Evolutionary conservation across 2,113 vertebrate species (phyloP), one percentile per base, ranked within the genome.

Genomic region (Polyodon spathula): DNA sequence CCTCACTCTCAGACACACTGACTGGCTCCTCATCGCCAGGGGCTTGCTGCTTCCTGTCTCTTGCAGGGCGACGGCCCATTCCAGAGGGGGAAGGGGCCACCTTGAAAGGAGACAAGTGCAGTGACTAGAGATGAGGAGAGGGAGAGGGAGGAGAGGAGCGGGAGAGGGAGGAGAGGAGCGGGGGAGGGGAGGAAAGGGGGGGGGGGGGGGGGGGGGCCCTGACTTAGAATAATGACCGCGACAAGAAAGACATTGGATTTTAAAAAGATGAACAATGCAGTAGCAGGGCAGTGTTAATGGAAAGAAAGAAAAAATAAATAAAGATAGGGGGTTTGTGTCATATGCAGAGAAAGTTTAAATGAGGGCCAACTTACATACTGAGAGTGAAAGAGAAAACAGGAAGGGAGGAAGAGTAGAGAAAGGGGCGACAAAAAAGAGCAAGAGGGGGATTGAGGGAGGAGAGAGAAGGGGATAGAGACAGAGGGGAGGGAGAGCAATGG

Each of bases 41-140:
- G 40, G 77, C 62, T 2, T 81, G 75, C 53, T 78, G 56, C 4
- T 78, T 73, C 1, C 76, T 72, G 54, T 81, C 82, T 59, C 83
- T 88, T 16, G 83, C 83, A 41, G 72, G 57, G 15, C 83, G 81
- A 61, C 69, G 75, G 71, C 73, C 81, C 39, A 83, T 66, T 4
- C 80, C 62, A 8, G 83, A 75, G 66, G 84, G 80, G 73, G 77
- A 82, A 78, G 73, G 84, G 8, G 39, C 71, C 54, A 74, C 63
- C 78, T 84, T 70, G 55, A 68, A 76, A 71, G 88, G 82, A 84
- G 83, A 90, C 76, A 89, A 87, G 84, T 83, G 86, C 77, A 85
- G 83, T 81, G 87, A 83, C 86, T 89, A 83, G 78, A 83, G 81
- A 41, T 5, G 2, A 40, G 69, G 66, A 56, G 56, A 63, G 65